These are phyloP conservation scores for Drosophila tripunctata DNA, from an alignment of 2,888 invertebrate genomes.

Conservation along the genomic window DNA sequence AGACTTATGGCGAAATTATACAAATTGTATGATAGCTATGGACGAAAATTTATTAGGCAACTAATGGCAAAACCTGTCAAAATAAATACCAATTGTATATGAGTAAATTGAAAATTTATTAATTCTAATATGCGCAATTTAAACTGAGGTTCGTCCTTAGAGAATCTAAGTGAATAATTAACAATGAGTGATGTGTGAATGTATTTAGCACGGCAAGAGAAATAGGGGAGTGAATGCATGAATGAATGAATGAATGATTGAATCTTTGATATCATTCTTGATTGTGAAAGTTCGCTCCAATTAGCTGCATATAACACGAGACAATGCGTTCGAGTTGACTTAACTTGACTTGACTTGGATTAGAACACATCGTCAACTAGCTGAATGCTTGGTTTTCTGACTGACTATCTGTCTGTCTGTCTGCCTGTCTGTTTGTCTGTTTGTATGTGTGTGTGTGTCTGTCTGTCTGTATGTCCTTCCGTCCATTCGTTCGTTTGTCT, in stretches of 20 bases:
- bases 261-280: slow-evolving; percentile 25
- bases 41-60: not conserved
- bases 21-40: not conserved
- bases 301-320: slow-evolving; percentile 71
- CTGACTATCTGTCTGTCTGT: slow-evolving; percentile 1
- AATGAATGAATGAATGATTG: not conserved
- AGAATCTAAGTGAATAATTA: not conserved
- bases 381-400: slow-evolving; percentile 18
- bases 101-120: not conserved
- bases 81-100: slow-evolving; percentile 6
- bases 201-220: not conserved
- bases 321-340: slow-evolving; percentile 53
- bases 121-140: not conserved
- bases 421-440: not conserved
- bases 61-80: not conserved
- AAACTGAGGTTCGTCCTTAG: not conserved
- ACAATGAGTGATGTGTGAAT: not conserved
- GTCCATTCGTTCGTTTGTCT: not conserved
- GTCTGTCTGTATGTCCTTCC: not conserved
- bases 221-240: not conserved
- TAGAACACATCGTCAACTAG: slow-evolving; percentile 37
- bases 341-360: slow-evolving; percentile 33
- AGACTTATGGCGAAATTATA: not conserved
- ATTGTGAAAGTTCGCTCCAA: slow-evolving; percentile 55
- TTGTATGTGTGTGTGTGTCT: not conserved